phyloP scores from a whole-genome alignment of 1,140 invertebrate species.

The Homalodisca vitripennis region DNA sequence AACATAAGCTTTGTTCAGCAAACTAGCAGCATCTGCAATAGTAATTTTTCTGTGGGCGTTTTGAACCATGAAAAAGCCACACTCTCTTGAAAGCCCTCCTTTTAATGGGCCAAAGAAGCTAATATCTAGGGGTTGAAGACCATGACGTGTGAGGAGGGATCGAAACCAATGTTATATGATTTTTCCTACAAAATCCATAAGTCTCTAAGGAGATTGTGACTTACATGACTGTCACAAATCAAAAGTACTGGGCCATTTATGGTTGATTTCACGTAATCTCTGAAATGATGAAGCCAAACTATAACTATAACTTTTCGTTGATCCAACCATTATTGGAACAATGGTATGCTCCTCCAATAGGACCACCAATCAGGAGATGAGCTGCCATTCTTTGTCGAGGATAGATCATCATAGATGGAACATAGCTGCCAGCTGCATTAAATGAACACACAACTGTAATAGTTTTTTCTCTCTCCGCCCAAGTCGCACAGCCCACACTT shows the following conservation, averaged over 20 bases:
- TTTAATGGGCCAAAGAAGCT: conserved; percentile 44
- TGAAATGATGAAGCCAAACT: conserved; percentile 44
- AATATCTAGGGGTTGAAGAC: conserved; percentile 48
- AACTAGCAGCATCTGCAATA: neutral
- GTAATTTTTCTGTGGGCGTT: no score
- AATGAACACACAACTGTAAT: conserved; percentile 41
- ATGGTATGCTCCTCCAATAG: conserved; percentile 42
- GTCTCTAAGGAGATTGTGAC: conserved; percentile 33
- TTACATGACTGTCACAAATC: conserved; percentile 42
- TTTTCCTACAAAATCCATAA: no score
- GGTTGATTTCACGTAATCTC: neutral
- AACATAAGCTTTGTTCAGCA: conserved; percentile 7
- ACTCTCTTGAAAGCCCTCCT: conserved; percentile 11
- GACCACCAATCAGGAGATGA: conserved; percentile 43
- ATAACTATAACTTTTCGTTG: conserved; percentile 44
- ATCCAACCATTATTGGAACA: conserved; percentile 45
- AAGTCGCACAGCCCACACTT: conserved; percentile 35
- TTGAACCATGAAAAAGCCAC: neutral
- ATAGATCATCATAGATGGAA: conserved; percentile 50
- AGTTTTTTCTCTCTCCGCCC: conserved; percentile 43
- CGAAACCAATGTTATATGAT: conserved; percentile 40
- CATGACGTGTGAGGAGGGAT: conserved; percentile 32
- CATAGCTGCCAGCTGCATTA: conserved; percentile 42
- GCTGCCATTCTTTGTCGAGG: conserved; percentile 39
- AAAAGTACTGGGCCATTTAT: conserved; percentile 40